Evolutionary conservation across 1,140 invertebrate genomes (phyloP).

Genomic region (Aleiodes sp.): DNA sequence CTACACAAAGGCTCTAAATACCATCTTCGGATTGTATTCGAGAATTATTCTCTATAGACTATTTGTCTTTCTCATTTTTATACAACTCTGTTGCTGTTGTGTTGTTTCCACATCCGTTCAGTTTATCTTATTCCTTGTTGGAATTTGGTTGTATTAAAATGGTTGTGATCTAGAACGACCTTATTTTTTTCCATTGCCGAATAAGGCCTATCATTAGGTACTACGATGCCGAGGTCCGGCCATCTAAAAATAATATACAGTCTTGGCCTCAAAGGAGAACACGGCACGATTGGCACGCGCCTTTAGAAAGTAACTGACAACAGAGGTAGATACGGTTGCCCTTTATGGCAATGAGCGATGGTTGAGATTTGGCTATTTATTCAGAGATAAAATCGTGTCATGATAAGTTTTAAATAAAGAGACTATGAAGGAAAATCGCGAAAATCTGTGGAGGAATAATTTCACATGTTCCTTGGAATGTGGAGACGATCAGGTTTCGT

Average conservation of each 20-base stretch:
- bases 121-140: too few species aligned
- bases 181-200: background rate
- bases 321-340: background rate
- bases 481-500: too few species aligned
- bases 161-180: background rate
- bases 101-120: too few species aligned
- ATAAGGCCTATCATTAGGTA: conserved; percentile 12
- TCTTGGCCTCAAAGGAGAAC: conserved; percentile 22
- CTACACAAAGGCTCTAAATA: background rate
- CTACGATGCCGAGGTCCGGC: background rate
- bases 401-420: too few species aligned
- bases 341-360: conserved; percentile 1
- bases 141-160: background rate
- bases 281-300: background rate
- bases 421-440: too few species aligned
- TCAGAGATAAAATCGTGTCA: background rate
- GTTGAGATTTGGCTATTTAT: background rate
- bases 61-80: too few species aligned
- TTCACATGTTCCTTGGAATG: too few species aligned
- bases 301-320: conserved; percentile 23
- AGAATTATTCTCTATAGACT: too few species aligned
- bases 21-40: background rate
- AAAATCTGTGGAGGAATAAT: too few species aligned
- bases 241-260: conserved; percentile 28
- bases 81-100: too few species aligned